Evolutionary conservation across 1,140 invertebrate genomes (phyloP).

Genomic region (Harpegnathos saltator): DNA sequence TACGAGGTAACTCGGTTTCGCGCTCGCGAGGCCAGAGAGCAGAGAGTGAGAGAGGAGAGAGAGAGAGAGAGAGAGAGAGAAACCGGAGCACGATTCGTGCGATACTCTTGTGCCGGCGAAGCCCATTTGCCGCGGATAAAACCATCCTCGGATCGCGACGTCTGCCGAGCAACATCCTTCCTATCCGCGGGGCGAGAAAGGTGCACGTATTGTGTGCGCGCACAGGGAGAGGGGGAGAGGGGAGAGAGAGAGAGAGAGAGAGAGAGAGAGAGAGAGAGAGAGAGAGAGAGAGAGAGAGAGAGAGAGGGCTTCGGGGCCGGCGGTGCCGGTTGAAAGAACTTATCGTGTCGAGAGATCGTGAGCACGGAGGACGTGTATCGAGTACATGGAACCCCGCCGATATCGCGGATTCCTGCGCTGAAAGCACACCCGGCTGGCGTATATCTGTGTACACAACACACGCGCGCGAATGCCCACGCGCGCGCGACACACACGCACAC

Average conservation of each 20-base stretch:
- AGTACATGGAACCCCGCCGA: slow-evolving; percentile 67
- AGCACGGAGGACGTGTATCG: slow-evolving; percentile 64
- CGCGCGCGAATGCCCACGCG: neutral
- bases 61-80: slow-evolving; percentile 38
- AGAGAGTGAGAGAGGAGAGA: slow-evolving; percentile 28
- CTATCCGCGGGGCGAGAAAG: slow-evolving; percentile 53
- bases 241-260: slow-evolving; percentile 67
- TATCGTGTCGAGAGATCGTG: slow-evolving; percentile 74
- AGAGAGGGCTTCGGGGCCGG: slow-evolving; percentile 57
- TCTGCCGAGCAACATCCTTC: slow-evolving; percentile 68
- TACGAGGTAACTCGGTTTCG: slow-evolving; percentile 14
- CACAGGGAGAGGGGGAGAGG: slow-evolving; percentile 66
- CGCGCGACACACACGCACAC: neutral
- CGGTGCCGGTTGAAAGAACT: slow-evolving; percentile 71
- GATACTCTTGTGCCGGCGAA: slow-evolving; percentile 62
- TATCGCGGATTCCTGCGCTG: slow-evolving; percentile 65
- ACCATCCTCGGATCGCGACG: slow-evolving; percentile 67
- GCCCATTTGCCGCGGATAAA: slow-evolving; percentile 69
- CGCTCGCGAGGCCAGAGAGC: slow-evolving; percentile 11
- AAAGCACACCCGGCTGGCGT: slow-evolving; percentile 52
- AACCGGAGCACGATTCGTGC: slow-evolving; percentile 57
- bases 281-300: slow-evolving; percentile 72
- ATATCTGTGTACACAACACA: neutral
- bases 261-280: slow-evolving; percentile 69
- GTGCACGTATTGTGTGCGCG: slow-evolving; percentile 16